Percentiles rank a stretch among this genome's conserved stretches.
These are phyloP conservation scores for Baryphthengus martii DNA, from an alignment of 2,113 vertebrate genomes.

Conservation along the genomic window DNA sequence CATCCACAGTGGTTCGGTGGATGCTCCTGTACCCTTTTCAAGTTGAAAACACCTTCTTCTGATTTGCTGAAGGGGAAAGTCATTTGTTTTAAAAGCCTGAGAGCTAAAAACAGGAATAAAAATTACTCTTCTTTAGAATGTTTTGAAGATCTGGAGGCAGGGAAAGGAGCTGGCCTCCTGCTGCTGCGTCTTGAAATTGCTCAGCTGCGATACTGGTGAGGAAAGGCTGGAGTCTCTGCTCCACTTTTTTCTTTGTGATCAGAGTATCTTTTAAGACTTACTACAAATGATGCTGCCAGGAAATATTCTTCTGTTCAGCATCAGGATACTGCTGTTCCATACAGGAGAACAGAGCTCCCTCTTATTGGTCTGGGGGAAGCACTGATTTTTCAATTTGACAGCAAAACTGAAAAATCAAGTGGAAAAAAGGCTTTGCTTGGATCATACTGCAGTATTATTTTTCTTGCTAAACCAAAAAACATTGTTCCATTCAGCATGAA, in stretches of 20 bases:
- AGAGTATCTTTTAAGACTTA: not conserved
- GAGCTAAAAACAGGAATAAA: not conserved
- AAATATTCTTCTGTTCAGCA: slow-evolving; percentile 2
- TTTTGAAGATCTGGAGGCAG: not conserved
- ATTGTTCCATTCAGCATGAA: not conserved
- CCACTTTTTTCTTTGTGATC: not conserved
- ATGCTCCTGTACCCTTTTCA: not conserved
- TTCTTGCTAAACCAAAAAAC: not conserved
- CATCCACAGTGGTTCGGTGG: not conserved
- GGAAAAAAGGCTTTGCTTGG: not conserved
- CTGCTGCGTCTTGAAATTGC: not conserved
- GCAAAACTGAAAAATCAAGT: slow-evolving; percentile 37
- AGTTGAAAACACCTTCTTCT: not conserved
- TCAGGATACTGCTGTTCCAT: not conserved
- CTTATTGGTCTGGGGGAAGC: not conserved
- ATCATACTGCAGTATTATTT: slow-evolving; percentile 2
- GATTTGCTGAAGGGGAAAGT: not conserved
- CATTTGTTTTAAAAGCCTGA: not conserved
- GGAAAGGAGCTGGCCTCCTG: not conserved
- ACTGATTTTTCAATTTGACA: slow-evolving; percentile 54
- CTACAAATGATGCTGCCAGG: not conserved
- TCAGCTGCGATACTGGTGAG: not conserved
- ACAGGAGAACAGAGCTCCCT: not conserved
- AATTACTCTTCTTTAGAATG: not conserved
- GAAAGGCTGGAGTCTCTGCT: not conserved